These are phyloP conservation scores for Camelus bactrianus DNA, from an alignment of 2,113 vertebrate species.

Conservation along the genomic window DNA sequence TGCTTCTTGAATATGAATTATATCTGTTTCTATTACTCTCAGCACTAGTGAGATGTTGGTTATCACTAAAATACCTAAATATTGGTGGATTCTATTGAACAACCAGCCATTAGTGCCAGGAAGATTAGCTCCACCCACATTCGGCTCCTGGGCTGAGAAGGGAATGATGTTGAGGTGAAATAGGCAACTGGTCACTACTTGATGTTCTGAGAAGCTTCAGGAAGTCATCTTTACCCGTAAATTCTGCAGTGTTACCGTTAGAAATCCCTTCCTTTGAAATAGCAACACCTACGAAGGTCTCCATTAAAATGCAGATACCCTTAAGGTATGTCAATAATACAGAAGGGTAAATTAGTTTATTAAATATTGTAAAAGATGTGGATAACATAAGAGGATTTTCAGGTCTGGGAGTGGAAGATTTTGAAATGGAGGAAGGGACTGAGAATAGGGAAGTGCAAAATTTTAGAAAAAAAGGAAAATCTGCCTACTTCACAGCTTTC, in stretches of 20 bases:
- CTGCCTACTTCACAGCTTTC: conserved; percentile 6
- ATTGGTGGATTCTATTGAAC: neutral
- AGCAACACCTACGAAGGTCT: neutral
- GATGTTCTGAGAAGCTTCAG: conserved; percentile 8
- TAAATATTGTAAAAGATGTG: neutral
- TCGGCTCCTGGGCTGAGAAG: neutral
- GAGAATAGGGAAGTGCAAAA: conserved; percentile 48
- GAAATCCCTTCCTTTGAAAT: conserved; percentile 17
- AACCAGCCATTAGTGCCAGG: neutral
- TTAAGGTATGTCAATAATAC: neutral
- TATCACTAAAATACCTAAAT: conserved; percentile 24
- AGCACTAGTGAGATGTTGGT: neutral
- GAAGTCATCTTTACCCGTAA: neutral
- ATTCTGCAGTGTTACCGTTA: neutral
- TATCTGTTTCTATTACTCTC: conserved; percentile 28
- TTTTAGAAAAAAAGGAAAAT: neutral
- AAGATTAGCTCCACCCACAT: neutral
- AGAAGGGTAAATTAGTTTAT: neutral
- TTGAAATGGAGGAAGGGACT: conserved; percentile 28
- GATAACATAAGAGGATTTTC: neutral
- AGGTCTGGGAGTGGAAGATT: neutral
- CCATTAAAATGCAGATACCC: neutral
- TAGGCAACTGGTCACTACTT: neutral
- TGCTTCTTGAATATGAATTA: neutral
- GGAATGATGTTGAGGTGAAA: neutral